These are phyloP conservation scores for Naja naja DNA, from an alignment of 2,113 vertebrate genomes.

Conservation along the genomic window DNA sequence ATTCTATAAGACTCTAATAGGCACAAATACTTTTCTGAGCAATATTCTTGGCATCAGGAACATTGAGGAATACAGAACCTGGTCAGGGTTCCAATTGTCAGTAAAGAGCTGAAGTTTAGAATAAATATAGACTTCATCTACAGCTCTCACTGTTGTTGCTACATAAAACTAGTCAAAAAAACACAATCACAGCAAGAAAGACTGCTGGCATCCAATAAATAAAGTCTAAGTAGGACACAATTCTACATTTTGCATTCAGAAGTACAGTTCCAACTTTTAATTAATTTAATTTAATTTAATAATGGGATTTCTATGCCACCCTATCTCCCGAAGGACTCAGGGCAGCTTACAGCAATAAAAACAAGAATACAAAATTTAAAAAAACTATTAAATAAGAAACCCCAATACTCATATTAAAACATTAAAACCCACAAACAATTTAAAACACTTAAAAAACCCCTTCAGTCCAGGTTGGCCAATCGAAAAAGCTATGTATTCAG, in stretches of 20 bases:
- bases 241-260: not conserved
- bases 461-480: too few relatives aligned
- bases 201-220: not conserved
- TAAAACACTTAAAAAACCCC: too few relatives aligned
- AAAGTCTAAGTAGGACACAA: not conserved
- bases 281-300: too few relatives aligned
- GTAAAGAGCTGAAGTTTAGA: not conserved
- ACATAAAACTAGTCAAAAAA: not conserved
- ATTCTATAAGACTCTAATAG: not conserved
- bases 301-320: too few relatives aligned
- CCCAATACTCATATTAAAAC: too few relatives aligned
- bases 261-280: not conserved
- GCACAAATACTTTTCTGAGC: not conserved
- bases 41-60: not conserved
- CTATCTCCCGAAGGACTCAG: too few relatives aligned
- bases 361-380: too few relatives aligned
- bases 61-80: not conserved
- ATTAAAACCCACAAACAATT: too few relatives aligned
- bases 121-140: not conserved
- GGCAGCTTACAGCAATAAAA: too few relatives aligned
- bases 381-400: too few relatives aligned
- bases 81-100: not conserved
- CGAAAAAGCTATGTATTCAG: too few relatives aligned
- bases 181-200: not conserved
- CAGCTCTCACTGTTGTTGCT: not conserved